These are phyloP conservation scores for Chelmon rostratus DNA, from an alignment of 2,797 vertebrate genomes.

Conservation along the genomic window DNA sequence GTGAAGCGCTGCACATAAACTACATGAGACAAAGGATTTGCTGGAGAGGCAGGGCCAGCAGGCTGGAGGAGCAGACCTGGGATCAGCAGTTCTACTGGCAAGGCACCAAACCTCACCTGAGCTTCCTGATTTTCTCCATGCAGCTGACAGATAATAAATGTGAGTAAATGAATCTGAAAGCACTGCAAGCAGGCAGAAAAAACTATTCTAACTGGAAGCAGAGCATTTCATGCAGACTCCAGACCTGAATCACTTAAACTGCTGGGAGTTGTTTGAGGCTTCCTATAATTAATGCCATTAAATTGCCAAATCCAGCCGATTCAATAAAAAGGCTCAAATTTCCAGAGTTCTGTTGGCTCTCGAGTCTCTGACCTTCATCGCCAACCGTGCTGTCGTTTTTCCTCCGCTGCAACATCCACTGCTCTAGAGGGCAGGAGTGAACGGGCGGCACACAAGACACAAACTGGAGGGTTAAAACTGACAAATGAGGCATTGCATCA, in stretches of 20 bases:
- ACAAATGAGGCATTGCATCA: slow-evolving; percentile 22
- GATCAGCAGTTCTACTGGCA: not conserved
- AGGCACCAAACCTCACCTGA: not conserved
- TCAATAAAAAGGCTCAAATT: not conserved
- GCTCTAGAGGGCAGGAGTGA: slow-evolving; percentile 74
- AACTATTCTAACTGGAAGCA: not conserved
- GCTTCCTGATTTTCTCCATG: not conserved
- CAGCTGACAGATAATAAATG: not conserved
- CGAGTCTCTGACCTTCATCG: slow-evolving; percentile 80
- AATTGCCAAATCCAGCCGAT: slow-evolving; percentile 21
- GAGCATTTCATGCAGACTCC: slow-evolving; percentile 5
- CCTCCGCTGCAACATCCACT: slow-evolving; percentile 85
- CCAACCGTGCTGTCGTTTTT: slow-evolving; percentile 69
- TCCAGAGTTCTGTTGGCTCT: slow-evolving; percentile 16
- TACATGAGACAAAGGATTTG: not conserved
- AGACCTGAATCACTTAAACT: slow-evolving; percentile 36
- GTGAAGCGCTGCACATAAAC: not conserved
- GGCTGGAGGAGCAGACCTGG: not conserved
- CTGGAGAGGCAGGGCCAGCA: not conserved
- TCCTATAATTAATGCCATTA: not conserved
- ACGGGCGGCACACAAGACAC: slow-evolving; percentile 48
- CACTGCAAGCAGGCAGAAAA: slow-evolving; percentile 21
- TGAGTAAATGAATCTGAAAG: slow-evolving; percentile 26
- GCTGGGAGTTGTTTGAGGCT: not conserved
- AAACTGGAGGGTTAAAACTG: slow-evolving; percentile 40